phyloP scores from a whole-genome alignment of 2,888 invertebrate species.

The Cantharis rustica region DNA sequence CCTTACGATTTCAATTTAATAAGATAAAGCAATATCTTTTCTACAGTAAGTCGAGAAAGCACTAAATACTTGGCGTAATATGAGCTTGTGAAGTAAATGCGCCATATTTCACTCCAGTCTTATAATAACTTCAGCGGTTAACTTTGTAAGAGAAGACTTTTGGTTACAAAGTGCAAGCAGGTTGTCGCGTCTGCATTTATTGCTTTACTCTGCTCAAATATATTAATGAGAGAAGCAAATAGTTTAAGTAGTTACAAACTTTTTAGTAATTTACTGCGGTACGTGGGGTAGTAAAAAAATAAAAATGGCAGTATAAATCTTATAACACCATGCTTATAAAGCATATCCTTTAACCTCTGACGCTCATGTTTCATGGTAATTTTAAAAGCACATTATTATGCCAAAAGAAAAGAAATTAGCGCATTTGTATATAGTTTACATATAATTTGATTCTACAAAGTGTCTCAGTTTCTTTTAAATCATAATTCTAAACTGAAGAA shows the following conservation, averaged over 20 bases:
- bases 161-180: constrained; percentile 18
- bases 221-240: background rate
- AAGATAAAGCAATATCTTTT: constrained; percentile 12
- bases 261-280: background rate
- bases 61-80: constrained; percentile 21
- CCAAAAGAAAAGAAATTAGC: background rate
- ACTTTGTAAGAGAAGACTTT: constrained; percentile 15
- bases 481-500: background rate
- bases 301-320: background rate
- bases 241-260: background rate
- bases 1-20: constrained; percentile 5
- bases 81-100: constrained; percentile 18
- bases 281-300: background rate
- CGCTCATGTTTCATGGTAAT: background rate
- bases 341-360: background rate
- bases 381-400: background rate
- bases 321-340: background rate
- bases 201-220: background rate
- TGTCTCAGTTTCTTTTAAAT: background rate
- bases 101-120: constrained; percentile 16
- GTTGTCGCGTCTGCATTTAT: constrained; percentile 1
- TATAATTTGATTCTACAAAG: background rate
- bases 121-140: constrained; percentile 18
- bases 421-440: background rate
- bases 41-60: constrained; percentile 11